Base-by-base conservation (phyloP, 2,888 invertebrate species). In the Piscicola geometra region DNA sequence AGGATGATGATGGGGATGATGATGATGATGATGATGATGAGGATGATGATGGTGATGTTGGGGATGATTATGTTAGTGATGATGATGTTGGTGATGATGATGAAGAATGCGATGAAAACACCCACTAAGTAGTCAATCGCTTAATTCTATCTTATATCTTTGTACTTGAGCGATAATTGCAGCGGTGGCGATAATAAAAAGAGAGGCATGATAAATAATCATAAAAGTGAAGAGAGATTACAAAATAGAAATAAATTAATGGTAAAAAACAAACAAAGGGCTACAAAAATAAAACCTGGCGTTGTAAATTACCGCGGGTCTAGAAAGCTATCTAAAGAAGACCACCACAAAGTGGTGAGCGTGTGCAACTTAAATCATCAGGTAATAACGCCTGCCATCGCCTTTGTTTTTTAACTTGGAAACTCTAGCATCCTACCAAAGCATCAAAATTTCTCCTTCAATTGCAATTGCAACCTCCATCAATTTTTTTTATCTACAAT, bases 21-120 rank as follows among this genome's bases (percentile, higher is more conserved):
- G n/a, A 28, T 36, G 70, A 25, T 70, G 21, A 41, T 21, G 18
- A 25, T 70, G 73, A 50, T 32, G 33, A 28, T 35, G 25, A 33
- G 3, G 25, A 56, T 25, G 60, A 67, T 67, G 67, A 67, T 35
- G 33, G n/a, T 67, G 47, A 33, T 60, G 73, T 0, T 32, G 2
- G 36, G 9, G 73, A 32, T 73, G 64, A 35, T 56, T n/a, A 64
- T 64, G n/a, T 35, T 72, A 60, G n/a, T 64, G 73, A 64, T 64
- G 64, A 64, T 25, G 1, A 73, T n/a, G 35, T 33, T 67, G 21
- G 30, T 9, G 30, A 67, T 67, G 35, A 67, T 2, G 67, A 64
- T 64, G 64, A 30, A 21, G 64, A 64, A 3, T 5, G n/a, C 3
- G 64, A 5, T 64, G 5, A 30, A 28, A 9, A 64, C 64, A 35